Percentiles rank a stretch among this genome's conserved stretches.
These are phyloP conservation scores for Endotricha flammealis DNA, from an alignment of 2,888 invertebrate species.

Conservation along the genomic window DNA sequence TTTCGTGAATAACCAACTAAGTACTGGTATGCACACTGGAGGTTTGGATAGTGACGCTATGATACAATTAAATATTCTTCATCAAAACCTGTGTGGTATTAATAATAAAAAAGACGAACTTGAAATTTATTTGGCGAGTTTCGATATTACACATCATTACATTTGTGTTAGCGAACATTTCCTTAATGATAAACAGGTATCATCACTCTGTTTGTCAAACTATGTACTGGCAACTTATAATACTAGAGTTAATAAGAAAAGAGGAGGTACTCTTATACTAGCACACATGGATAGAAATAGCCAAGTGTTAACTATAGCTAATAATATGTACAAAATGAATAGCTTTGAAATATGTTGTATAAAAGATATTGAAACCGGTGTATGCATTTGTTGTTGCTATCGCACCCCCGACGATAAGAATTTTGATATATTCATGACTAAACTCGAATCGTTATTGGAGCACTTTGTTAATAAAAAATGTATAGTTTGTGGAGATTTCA, in stretches of 20 bases:
- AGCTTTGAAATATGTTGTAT: background rate
- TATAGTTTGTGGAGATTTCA: no score
- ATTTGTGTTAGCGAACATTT: conserved; percentile 1
- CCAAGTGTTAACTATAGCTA: background rate
- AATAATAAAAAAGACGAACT: background rate
- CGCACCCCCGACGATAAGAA: background rate
- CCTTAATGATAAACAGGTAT: background rate
- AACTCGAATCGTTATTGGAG: no score
- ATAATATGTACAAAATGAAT: background rate
- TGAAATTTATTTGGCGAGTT: background rate
- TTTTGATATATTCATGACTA: background rate
- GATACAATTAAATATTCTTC: background rate
- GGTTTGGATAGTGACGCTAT: background rate
- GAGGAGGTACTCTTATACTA: background rate
- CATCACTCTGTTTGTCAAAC: background rate
- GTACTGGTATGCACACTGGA: no score
- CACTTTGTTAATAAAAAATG: no score
- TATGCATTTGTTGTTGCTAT: background rate
- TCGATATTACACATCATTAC: background rate
- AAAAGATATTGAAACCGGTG: background rate
- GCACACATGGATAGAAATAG: background rate
- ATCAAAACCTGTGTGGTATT: background rate
- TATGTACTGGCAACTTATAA: background rate
- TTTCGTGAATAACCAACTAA: background rate
- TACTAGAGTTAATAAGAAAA: background rate